Evolutionary conservation across 2,113 vertebrate genomes (phyloP), one percentile per base, ranked within the genome.

Genomic region (Macquaria ambigua): DNA sequence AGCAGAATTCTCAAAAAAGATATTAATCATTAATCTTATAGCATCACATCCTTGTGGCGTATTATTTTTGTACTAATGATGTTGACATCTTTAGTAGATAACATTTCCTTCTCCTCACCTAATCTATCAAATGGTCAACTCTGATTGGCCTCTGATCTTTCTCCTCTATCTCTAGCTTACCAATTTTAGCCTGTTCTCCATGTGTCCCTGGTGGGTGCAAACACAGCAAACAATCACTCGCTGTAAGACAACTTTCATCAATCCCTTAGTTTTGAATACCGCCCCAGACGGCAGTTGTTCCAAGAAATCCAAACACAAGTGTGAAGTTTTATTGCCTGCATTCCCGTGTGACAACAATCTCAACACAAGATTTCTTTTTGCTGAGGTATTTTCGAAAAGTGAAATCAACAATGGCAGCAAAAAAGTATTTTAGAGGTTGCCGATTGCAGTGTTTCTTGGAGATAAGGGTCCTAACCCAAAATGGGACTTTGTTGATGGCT

Each of bases 281-380:
- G 72, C 67, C 72, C 74, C 31, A 68, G 77, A 85, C 71, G 69
- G 63, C 77, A 68, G 59, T 56, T 77, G 68, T 68, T 77, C 70
- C 18, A 70, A 79, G 53, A 79, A 85, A 70, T 68, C 11, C 4
- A 70, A 84, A 70, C 81, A 62, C 64, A 48, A 43, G 61, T 75
- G 63, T 76, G 50, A 75, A 73, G 52, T 34, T 77, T 62, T 79
- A 89, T 86, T 14, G 74, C 88, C 80, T 85, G 62, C n/a, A 67
- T 83, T 85, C 67, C 74, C 83, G 75, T 28, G 66, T 61, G 62
- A 85, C 71, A 64, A 72, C 74, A 77, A 46, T 74, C 43, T 70
- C 66, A 72, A 62, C 59, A 53, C 76, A 82, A 48, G 6, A 20
- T 48, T 82, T 81, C 3, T 82, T 77, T 80, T 61, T 77, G 28